Conservation (phyloP, 1,140 invertebrate genomes). For the Dendrolimus punctatus region DNA sequence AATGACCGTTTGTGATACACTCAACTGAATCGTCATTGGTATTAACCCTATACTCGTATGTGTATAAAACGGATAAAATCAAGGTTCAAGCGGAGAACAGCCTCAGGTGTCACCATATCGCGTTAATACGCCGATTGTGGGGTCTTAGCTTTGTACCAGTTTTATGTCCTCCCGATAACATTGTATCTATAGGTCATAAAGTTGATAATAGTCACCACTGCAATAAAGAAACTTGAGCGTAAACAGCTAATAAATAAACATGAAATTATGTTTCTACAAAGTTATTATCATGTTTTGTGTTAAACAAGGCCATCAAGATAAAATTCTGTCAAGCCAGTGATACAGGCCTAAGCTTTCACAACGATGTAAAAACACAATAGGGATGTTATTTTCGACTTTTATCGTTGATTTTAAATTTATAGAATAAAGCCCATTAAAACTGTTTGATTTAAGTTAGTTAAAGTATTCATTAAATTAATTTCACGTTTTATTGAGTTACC, state of each 20-base stretch:
- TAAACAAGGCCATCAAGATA: slow-evolving; percentile 18
- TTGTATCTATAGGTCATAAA: slow-evolving; percentile 52
- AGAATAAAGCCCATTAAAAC: too few relatives aligned
- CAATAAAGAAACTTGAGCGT: slow-evolving; percentile 39
- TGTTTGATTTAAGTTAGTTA: too few relatives aligned
- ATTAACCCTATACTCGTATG: too few relatives aligned
- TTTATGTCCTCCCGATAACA: slow-evolving; percentile 55
- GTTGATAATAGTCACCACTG: slow-evolving; percentile 51
- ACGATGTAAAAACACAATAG: too few relatives aligned
- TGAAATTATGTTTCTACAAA: slow-evolving; percentile 23
- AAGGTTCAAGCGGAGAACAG: slow-evolving; percentile 16
- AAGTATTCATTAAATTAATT: too few relatives aligned
- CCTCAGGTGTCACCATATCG: slow-evolving; percentile 24
- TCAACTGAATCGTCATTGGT: too few relatives aligned
- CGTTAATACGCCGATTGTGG: slow-evolving; percentile 19
- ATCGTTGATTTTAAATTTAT: too few relatives aligned
- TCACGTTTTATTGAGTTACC: too few relatives aligned
- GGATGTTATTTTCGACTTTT: too few relatives aligned
- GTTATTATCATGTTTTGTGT: slow-evolving; percentile 20
- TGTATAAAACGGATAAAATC: slow-evolving; percentile 12
- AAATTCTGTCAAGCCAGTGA: slow-evolving; percentile 12
- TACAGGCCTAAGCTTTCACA: background rate
- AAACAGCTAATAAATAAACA: slow-evolving; percentile 27
- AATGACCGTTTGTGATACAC: too few relatives aligned
- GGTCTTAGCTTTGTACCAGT: slow-evolving; percentile 43